Conservation (phyloP, 2,113 vertebrate genomes). For the Pao palembangensis region DNA sequence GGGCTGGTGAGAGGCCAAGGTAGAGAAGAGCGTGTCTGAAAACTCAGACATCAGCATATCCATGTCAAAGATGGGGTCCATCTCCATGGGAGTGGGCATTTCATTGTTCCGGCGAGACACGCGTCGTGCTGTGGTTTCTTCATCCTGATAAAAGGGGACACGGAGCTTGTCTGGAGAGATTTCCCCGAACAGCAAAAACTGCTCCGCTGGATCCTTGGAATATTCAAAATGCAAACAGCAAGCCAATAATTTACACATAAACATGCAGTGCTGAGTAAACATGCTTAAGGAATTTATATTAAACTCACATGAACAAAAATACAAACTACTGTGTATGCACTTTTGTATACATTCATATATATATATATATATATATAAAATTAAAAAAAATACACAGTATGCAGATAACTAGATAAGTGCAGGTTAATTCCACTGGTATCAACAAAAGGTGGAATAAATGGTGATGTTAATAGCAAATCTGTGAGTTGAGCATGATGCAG, state of each 20-base stretch:
- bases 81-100: slow-evolving; percentile 90
- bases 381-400: not conserved
- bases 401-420: slow-evolving; percentile 9
- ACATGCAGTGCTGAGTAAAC: slow-evolving; percentile 40
- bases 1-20: slow-evolving; percentile 87
- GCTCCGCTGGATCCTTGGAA: slow-evolving; percentile 74
- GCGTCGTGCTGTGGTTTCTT: slow-evolving; percentile 76
- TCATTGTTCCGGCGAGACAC: slow-evolving; percentile 76
- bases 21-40: slow-evolving; percentile 95
- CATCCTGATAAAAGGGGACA: slow-evolving; percentile 84
- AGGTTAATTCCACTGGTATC: slow-evolving; percentile 11
- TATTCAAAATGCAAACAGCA: slow-evolving; percentile 64
- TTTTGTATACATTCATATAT: not conserved
- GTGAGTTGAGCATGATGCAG: slow-evolving; percentile 6
- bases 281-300: slow-evolving; percentile 10
- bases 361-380: too few species aligned
- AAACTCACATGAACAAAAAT: not conserved
- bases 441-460: slow-evolving; percentile 15
- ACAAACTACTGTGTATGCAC: not conserved
- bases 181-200: slow-evolving; percentile 79
- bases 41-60: slow-evolving; percentile 96
- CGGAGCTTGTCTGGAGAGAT: slow-evolving; percentile 79
- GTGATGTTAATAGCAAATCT: not conserved
- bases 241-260: slow-evolving; percentile 56
- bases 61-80: slow-evolving; percentile 89